phyloP scores from a whole-genome alignment of 2,113 vertebrate species.

The Myotis davidii region DNA sequence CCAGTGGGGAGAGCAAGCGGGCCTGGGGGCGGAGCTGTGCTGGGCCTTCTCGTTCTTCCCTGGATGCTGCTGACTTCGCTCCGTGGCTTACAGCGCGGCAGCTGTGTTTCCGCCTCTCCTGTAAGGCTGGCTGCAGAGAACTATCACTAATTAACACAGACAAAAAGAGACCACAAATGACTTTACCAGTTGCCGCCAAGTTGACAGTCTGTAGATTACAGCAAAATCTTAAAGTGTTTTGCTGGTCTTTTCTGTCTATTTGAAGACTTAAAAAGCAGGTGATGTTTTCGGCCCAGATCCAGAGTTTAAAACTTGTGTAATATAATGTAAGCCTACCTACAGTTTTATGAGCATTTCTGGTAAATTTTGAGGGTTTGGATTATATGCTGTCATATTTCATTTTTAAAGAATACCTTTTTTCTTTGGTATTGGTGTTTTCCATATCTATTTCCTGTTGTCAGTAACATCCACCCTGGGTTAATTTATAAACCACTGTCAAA shows the following conservation, averaged over 20 bases:
- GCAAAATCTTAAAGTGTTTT: conserved; percentile 37
- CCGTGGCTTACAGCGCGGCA: conserved; percentile 54
- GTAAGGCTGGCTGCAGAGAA: conserved; percentile 49
- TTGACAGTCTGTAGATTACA: conserved; percentile 65
- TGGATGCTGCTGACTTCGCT: not conserved
- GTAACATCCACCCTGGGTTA: not conserved
- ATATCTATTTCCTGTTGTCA: not conserved
- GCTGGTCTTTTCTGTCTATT: not conserved
- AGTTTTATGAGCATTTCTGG: conserved; percentile 65
- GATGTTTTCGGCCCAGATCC: conserved; percentile 52
- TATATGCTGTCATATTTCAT: conserved; percentile 39
- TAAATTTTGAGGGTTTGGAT: conserved; percentile 37
- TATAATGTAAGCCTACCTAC: conserved; percentile 41
- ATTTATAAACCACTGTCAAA: conserved; percentile 53
- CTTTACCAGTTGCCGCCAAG: conserved; percentile 67
- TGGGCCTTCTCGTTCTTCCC: rapidly evolving
- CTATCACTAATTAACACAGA: conserved; percentile 66
- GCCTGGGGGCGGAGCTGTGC: not conserved
- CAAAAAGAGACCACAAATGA: conserved; percentile 62
- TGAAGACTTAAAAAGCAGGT: conserved; percentile 54
- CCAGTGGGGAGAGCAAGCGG: not conserved
- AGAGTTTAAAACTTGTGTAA: conserved; percentile 37
- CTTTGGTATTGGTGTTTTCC: not conserved
- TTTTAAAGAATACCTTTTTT: conserved; percentile 44
- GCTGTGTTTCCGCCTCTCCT: conserved; percentile 59